Evolutionary conservation across 2,888 invertebrate genomes (phyloP).

Genomic region (Campopleginae sp.): DNA sequence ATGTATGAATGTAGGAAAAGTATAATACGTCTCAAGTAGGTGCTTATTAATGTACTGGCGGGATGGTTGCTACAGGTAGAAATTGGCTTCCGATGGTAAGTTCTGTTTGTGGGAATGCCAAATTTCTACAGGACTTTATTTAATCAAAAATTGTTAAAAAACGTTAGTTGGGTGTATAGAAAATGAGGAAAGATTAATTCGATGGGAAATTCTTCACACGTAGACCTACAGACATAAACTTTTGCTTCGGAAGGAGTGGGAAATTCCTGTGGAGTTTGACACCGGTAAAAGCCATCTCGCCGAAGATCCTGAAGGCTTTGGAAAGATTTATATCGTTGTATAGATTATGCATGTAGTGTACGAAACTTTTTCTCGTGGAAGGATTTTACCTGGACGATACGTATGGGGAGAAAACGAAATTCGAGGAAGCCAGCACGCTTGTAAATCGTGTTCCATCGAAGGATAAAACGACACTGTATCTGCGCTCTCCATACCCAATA

Average conservation of each 20-base stretch:
- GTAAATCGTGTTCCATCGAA: slow-evolving; percentile 48
- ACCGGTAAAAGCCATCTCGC: slow-evolving; percentile 20
- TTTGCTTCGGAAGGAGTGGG: slow-evolving; percentile 5
- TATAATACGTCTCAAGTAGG: neutral
- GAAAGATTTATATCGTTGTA: slow-evolving; percentile 66
- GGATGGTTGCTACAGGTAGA: neutral
- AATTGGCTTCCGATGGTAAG: neutral
- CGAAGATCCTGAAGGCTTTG: slow-evolving; percentile 65
- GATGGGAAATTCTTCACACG: neutral
- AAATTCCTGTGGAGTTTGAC: slow-evolving; percentile 17
- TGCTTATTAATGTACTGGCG: neutral
- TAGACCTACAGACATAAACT: slow-evolving; percentile 10
- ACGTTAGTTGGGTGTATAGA: neutral
- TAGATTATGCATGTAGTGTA: slow-evolving; percentile 65
- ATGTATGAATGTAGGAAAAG: slow-evolving; percentile 32
- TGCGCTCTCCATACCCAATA: slow-evolving; percentile 26
- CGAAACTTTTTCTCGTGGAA: slow-evolving; percentile 61
- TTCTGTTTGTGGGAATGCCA: neutral
- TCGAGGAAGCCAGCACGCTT: slow-evolving; percentile 32
- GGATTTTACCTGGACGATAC: slow-evolving; percentile 46
- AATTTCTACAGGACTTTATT: neutral
- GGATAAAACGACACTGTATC: slow-evolving; percentile 15
- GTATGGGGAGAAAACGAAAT: slow-evolving; percentile 12
- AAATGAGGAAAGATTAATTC: neutral
- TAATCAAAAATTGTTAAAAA: neutral